A percentile compares a stretch with the other conserved stretches of the same genome.
Conservation (phyloP, 2,797 vertebrate genomes). For the Echeneis naucrates region DNA sequence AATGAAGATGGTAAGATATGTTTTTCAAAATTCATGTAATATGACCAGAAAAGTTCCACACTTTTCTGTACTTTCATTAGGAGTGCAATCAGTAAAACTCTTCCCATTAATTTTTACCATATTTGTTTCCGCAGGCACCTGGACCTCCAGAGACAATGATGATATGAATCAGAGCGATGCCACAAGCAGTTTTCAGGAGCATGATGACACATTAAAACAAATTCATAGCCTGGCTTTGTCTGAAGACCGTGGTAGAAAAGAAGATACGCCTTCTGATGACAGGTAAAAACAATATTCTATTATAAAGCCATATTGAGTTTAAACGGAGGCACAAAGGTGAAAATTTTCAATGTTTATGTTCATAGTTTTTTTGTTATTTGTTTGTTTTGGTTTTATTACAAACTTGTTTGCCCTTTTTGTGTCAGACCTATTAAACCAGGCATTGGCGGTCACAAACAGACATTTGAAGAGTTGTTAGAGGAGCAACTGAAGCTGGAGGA, state of each 20-base stretch:
- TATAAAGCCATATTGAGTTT: background rate
- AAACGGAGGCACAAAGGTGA: background rate
- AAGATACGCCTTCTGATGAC: constrained; percentile 54
- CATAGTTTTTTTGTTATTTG: background rate
- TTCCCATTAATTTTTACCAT: constrained; percentile 2
- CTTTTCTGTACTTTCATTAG: background rate
- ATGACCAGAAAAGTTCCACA: background rate
- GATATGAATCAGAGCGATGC: constrained; percentile 37
- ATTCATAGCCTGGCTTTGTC: background rate
- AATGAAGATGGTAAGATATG: constrained; percentile 53
- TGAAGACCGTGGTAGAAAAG: constrained; percentile 29
- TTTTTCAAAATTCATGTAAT: too few relatives aligned
- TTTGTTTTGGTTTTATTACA: too few relatives aligned
- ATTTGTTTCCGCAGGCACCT: constrained; percentile 32
- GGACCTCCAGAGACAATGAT: constrained; percentile 32
- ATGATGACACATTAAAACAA: background rate
- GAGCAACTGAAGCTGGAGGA: constrained; percentile 93
- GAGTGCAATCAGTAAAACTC: background rate
- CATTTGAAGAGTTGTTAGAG: constrained; percentile 95
- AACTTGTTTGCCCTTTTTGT: background rate
- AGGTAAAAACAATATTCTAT: constrained; percentile 60
- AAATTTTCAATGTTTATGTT: background rate
- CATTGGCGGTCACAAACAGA: constrained; percentile 86
- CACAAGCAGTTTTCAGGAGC: constrained; percentile 10
- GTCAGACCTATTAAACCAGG: constrained; percentile 89